Evolutionary conservation across 2,888 invertebrate genomes (phyloP), one percentile per base, ranked within the genome.

Genomic region (Gonocerus acuteangulatus): DNA sequence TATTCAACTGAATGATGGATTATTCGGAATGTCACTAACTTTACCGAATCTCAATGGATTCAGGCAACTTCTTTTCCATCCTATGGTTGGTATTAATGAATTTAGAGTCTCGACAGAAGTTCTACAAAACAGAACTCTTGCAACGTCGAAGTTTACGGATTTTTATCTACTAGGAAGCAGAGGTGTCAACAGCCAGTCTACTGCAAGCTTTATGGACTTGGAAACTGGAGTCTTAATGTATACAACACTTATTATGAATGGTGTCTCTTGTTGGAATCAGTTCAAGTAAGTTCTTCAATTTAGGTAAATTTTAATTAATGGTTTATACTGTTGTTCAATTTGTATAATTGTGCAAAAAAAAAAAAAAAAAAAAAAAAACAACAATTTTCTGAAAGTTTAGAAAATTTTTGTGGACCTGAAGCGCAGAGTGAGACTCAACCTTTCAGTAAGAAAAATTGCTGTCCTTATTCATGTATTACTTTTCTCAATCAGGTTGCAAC

Each of bases 1-100:
- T 64, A 89, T 88, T 69, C 85, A 87, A 69, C 89, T 88, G 87
- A 86, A 86, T 0, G 89, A 89, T 72, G 89, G 89, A 1, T 79
- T 89, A 0, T 89, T 88, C 68, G 86, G 84, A 21, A 71, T 89
- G 68, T 81, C 87, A 0, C 71, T 88, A 39, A 81, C 85, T n/a
- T 82, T 84, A 3, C 72, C 79, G 0, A 71, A 74, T 0, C 72
- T 74, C 1, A 78, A 82, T 67, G 69, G 69, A 3, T 69, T 68
- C 54, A 77, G 86, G 48, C 76, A 82, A 2, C 71, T 90, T 23
- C 89, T 82, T 70, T 90, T 88, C 71, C 88, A 90, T 74, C 82
- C 90, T 0, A 82, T 90, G 83, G 86, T 89, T 1, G 87, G 89
- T 71, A 85, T 82, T 69, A 80, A 85, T 69, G 88, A 90, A 71